Evolutionary conservation across 2,888 invertebrate species (phyloP), one percentile per base, ranked within the genome.

Genomic region (Aphodius granarius): DNA sequence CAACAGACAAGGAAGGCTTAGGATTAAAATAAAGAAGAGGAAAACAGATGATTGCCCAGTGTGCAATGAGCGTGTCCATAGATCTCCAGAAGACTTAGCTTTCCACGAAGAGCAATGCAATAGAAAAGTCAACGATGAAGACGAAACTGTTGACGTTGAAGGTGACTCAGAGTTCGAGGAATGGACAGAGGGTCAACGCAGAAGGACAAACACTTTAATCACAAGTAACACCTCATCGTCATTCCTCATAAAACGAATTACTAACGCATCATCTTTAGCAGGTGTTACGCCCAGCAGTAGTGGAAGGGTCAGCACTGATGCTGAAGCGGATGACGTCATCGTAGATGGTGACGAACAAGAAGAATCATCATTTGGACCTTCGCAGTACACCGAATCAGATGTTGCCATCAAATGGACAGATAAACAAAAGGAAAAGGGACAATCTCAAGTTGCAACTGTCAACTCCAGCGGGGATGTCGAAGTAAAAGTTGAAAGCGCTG

Each of bases 71-170:
- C 87, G 89, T 77, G 83, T 86, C 73, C 88, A 89, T 73, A 89
- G 91, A 72, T 88, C 88, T 62, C 88, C 89, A 22, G 91, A 91
- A 81, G 91, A 91, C 82, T 84, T 92, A 65, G 91, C 91, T 80
- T 89, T 90, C 81, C 91, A 92, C 82, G 90, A 91, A 19, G 92
- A 93, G 84, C 89, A 91, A 73, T 91, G 92, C 84, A 85, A 91
- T 72, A 87, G 90, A 85, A 89, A 90, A 88, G 90, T 90, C 85
- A 82, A 87, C 76, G 92, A 92, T 17, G 92, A 93, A 84, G 92
- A 92, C 80, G 93, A 93, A 86, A 91, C 91, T 0, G 92, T 93
- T 5, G 93, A 93, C 81, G 92, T 91, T 17, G 92, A 92, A 83
- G 91, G 91, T 2, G 89, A 89, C 80, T 86, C 87, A 16, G 89